Conservation (phyloP, 2,888 invertebrate genomes). For the Podabrus alpinus region DNA sequence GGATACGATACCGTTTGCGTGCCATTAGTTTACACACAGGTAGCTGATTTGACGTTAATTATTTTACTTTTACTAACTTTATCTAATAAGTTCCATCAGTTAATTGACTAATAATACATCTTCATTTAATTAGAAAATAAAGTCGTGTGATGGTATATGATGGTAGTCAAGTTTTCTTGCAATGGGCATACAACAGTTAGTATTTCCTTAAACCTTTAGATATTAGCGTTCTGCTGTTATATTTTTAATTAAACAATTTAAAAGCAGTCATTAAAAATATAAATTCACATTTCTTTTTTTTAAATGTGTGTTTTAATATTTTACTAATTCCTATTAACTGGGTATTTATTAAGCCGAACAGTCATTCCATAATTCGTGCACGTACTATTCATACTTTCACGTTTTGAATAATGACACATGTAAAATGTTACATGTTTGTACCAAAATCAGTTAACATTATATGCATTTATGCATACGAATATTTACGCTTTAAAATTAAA, state of each 20-base stretch:
- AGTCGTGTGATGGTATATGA: background rate
- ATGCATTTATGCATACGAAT: background rate
- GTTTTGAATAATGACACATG: slow-evolving; percentile 24
- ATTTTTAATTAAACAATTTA: background rate
- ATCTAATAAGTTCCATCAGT: background rate
- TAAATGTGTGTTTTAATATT: background rate
- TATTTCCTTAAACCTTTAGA: background rate
- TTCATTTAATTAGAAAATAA: background rate
- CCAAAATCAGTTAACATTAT: background rate
- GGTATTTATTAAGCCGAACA: background rate
- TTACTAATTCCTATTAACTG: background rate
- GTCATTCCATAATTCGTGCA: slow-evolving; percentile 19
- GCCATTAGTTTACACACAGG: slow-evolving; percentile 91
- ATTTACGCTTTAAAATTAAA: background rate
- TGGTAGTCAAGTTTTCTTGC: background rate
- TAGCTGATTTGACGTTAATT: slow-evolving; percentile 48
- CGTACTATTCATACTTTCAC: slow-evolving; percentile 24
- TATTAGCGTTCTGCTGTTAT: background rate
- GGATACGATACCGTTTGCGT: slow-evolving; percentile 92
- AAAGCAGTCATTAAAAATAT: background rate
- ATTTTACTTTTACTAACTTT: background rate
- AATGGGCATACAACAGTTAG: background rate
- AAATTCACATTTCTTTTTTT: background rate
- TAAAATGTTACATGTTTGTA: slow-evolving; percentile 10
- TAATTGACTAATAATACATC: background rate